Conservation (phyloP, 2,888 invertebrate species). For the Chloromyia formosa region DNA sequence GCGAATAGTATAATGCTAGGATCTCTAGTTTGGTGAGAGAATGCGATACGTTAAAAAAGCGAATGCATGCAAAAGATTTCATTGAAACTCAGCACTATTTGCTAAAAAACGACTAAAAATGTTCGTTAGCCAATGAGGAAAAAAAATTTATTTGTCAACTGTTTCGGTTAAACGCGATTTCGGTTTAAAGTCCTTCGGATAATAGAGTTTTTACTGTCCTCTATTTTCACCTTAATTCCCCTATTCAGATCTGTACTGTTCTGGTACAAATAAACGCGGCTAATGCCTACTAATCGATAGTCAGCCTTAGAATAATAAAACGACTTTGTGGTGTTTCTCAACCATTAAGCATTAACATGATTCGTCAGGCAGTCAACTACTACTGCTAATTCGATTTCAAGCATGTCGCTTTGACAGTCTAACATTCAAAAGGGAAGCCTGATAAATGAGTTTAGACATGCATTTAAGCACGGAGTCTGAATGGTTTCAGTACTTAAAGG, state of each 20-base stretch:
- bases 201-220: no score
- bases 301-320: neutral
- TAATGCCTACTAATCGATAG: constrained; percentile 1
- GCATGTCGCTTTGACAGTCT: neutral
- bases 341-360: neutral
- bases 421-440: neutral
- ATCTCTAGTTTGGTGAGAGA: no score
- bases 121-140: no score
- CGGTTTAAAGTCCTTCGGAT: no score
- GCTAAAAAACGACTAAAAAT: no score
- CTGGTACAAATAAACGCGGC: neutral
- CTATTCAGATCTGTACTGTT: neutral
- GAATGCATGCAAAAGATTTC: no score
- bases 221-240: no score
- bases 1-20: no score
- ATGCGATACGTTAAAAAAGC: no score
- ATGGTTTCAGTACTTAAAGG: neutral
- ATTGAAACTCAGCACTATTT: no score
- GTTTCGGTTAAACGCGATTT: no score
- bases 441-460: neutral
- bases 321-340: constrained; percentile 14
- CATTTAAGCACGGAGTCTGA: neutral
- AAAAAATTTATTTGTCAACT: no score
- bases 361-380: neutral
- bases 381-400: neutral